Conservation (phyloP, 92 coral and sea anemone genomes). For the Porites lobata region DNA sequence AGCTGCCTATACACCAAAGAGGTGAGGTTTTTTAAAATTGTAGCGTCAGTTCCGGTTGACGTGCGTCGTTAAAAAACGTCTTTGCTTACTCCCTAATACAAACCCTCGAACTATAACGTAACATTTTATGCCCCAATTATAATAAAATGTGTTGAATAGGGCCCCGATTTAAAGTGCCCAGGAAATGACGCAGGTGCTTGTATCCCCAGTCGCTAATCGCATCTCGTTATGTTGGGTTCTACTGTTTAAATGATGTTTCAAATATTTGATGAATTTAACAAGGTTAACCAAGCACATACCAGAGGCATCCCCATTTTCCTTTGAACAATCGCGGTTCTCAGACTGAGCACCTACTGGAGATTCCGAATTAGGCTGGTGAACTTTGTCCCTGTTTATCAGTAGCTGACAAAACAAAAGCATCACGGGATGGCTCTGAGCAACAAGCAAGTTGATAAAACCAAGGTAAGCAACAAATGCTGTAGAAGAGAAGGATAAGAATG, state of each 20-base stretch:
- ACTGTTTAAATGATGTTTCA: too few relatives aligned
- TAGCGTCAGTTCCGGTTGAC: background rate
- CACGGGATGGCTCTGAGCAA: conserved; percentile 68
- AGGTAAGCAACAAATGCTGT: conserved; percentile 58
- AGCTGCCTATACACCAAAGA: background rate
- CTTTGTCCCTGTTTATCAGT: conserved; percentile 24
- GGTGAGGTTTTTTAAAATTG: background rate
- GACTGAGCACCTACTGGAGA: background rate
- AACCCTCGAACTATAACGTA: too few relatives aligned
- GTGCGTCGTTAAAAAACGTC: too few relatives aligned
- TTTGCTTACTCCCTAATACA: too few relatives aligned
- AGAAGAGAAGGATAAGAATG: background rate
- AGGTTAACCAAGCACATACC: background rate
- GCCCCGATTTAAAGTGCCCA: too few relatives aligned
- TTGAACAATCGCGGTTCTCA: background rate
- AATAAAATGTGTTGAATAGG: too few relatives aligned
- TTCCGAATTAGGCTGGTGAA: background rate
- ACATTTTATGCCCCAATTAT: too few relatives aligned
- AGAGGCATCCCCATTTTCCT: background rate
- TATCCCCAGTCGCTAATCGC: too few relatives aligned
- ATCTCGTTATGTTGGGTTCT: too few relatives aligned
- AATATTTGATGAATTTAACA: too few relatives aligned
- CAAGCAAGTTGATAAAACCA: conserved; percentile 68
- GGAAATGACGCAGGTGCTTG: too few relatives aligned
- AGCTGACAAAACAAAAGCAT: conserved; percentile 69